Conservation (phyloP, 64 coral and sea anemone species). For the Stichodactyla mertensii region DNA sequence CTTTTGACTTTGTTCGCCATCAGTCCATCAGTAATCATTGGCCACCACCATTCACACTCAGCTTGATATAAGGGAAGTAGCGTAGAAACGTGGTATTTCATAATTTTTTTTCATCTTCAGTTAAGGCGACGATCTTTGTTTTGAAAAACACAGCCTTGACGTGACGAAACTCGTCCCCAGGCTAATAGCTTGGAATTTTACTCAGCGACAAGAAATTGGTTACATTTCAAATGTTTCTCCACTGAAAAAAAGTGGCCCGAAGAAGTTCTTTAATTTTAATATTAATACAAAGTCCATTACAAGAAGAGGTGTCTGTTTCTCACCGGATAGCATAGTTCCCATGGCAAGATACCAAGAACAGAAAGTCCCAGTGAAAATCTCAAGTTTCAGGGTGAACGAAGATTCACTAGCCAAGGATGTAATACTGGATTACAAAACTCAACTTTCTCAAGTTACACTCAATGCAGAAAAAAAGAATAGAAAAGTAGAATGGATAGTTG, state of each 20-base stretch:
- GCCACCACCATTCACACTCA: too few relatives aligned
- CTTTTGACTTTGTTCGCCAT: too few relatives aligned
- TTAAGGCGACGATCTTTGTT: too few relatives aligned
- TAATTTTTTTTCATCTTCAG: too few relatives aligned
- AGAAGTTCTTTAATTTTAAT: slow-evolving; percentile 50
- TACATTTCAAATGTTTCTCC: slow-evolving; percentile 54
- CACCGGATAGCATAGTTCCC: slow-evolving; percentile 26
- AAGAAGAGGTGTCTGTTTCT: slow-evolving; percentile 61
- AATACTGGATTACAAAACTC: slow-evolving; percentile 30
- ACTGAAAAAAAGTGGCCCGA: slow-evolving; percentile 32
- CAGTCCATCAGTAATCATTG: too few relatives aligned
- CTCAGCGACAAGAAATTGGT: slow-evolving; percentile 30
- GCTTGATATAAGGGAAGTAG: too few relatives aligned
- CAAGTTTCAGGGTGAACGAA: slow-evolving; percentile 19
- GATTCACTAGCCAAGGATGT: slow-evolving; percentile 22
- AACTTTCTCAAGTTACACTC: slow-evolving; percentile 18
- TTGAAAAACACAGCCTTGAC: too few relatives aligned
- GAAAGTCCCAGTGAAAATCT: slow-evolving; percentile 50
- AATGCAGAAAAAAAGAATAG: slow-evolving; percentile 18
- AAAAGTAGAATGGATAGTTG: too few relatives aligned
- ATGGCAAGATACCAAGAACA: slow-evolving; percentile 37
- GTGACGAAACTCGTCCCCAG: too few relatives aligned
- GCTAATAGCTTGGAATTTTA: not conserved
- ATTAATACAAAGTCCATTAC: slow-evolving; percentile 29
- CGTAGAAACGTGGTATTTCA: too few relatives aligned